These are phyloP conservation scores for Marmota monax DNA, from an alignment of 2,113 vertebrate species.

Conservation along the genomic window DNA sequence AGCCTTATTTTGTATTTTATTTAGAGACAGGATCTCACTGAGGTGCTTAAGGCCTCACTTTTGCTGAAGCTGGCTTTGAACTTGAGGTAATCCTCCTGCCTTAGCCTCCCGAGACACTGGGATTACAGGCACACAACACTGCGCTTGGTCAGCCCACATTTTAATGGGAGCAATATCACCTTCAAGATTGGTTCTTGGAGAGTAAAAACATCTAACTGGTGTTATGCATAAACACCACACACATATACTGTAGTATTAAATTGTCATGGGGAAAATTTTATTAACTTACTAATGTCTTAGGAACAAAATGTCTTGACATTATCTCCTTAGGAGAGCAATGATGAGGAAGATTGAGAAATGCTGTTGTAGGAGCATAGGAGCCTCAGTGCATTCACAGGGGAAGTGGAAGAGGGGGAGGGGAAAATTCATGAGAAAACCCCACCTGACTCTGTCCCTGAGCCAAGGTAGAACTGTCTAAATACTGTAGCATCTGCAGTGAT, in stretches of 20 bases:
- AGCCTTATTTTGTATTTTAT: no score
- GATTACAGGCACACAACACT: no score
- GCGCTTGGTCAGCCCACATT: neutral
- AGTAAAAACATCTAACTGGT: neutral
- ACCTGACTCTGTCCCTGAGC: neutral
- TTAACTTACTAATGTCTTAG: neutral
- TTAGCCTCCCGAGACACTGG: no score
- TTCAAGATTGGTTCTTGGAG: neutral
- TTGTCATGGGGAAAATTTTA: neutral
- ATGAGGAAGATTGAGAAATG: neutral
- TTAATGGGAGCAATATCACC: neutral
- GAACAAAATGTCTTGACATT: neutral
- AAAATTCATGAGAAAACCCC: neutral
- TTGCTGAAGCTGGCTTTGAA: no score
- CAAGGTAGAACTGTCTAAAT: neutral
- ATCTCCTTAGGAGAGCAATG: neutral
- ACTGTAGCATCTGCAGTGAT: neutral
- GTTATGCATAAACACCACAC: neutral
- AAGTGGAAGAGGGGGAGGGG: neutral
- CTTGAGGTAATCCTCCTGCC: no score
- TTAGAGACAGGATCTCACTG: no score
- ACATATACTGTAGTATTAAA: neutral
- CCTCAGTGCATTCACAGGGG: neutral
- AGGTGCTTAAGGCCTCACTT: no score
- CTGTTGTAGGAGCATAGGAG: no score